These are phyloP conservation scores for Chloropsis cyanopogon DNA, from an alignment of 2,113 vertebrate species.

Conservation along the genomic window DNA sequence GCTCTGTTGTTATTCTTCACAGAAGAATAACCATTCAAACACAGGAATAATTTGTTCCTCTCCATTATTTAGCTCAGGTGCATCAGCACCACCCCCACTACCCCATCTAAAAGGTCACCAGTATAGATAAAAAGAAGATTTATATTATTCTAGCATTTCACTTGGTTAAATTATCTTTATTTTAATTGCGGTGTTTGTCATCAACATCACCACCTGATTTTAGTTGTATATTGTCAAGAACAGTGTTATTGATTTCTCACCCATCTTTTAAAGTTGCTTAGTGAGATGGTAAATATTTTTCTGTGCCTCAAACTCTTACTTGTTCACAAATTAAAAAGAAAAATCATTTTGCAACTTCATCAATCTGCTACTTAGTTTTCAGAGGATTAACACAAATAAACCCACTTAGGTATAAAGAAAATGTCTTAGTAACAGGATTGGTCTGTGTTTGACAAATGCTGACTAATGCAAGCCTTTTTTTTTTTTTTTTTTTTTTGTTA, in stretches of 20 bases:
- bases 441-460: neutral
- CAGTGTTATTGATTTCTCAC: neutral
- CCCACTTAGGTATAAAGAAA: neutral
- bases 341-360: neutral
- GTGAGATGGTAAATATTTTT: neutral
- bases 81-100: fast-evolving
- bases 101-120: neutral
- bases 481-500: neutral
- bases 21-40: neutral
- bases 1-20: neutral
- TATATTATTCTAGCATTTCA: neutral
- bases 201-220: neutral
- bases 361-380: neutral
- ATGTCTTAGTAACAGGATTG: neutral
- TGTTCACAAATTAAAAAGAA: neutral
- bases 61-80: neutral
- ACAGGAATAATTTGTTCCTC: neutral
- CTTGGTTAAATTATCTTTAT: neutral
- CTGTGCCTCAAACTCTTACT: neutral
- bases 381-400: neutral
- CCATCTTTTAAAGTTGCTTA: neutral
- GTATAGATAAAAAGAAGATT: neutral
- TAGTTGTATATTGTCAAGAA: neutral
- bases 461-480: neutral
- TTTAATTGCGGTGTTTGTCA: neutral